These are phyloP conservation scores for Pectinophora gossypiella DNA, from an alignment of 1,140 invertebrate species.

Conservation along the genomic window DNA sequence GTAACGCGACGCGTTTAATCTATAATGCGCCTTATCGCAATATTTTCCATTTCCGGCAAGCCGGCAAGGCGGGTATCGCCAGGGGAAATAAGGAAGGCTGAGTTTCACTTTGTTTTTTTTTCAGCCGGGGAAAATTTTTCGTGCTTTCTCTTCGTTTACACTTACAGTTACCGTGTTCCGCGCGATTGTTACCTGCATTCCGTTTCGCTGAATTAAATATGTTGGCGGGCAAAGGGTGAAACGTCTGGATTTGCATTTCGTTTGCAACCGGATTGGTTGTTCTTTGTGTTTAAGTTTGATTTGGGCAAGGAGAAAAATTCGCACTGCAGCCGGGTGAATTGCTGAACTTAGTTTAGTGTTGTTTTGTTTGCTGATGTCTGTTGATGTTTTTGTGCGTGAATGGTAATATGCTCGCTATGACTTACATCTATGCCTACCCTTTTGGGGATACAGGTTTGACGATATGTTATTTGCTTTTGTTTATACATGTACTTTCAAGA, in stretches of 20 bases:
- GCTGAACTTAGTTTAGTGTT: too few relatives aligned
- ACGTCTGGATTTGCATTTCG: constrained; percentile 69
- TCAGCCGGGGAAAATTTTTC: constrained; percentile 49
- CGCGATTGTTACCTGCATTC: constrained; percentile 66
- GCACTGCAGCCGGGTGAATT: too few relatives aligned
- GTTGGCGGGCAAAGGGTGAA: constrained; percentile 57
- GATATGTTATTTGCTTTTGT: too few relatives aligned
- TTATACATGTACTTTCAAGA: too few relatives aligned
- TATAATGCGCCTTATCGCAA: constrained; percentile 74
- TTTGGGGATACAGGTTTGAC: too few relatives aligned
- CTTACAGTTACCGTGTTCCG: constrained; percentile 65
- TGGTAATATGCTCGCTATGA: too few relatives aligned
- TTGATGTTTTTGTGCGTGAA: too few relatives aligned
- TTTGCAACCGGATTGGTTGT: constrained; percentile 51
- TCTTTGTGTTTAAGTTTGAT: constrained; percentile 49
- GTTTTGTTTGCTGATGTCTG: too few relatives aligned
- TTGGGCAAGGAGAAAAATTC: not conserved
- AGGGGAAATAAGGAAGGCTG: constrained; percentile 72
- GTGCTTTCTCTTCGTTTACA: constrained; percentile 70
- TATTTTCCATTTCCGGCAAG: constrained; percentile 71
- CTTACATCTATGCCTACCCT: too few relatives aligned
- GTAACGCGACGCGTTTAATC: constrained; percentile 63
- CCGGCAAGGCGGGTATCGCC: constrained; percentile 60
- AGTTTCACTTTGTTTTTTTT: constrained; percentile 67
- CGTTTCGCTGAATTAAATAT: constrained; percentile 68